These are phyloP conservation scores for Syrrhaptes paradoxus DNA, from an alignment of 2,113 vertebrate genomes.

Conservation along the genomic window DNA sequence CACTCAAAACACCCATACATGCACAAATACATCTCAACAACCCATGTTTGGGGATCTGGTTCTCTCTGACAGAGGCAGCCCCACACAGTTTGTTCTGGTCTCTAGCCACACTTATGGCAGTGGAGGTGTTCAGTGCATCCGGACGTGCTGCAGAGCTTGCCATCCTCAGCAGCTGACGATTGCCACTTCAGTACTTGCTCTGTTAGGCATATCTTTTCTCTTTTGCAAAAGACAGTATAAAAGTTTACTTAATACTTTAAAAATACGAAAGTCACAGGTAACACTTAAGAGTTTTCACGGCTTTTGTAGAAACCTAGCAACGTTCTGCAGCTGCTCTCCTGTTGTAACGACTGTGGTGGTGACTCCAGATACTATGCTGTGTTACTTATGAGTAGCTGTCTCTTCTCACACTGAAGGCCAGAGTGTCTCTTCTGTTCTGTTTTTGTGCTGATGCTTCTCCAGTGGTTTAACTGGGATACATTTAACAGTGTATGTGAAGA, in stretches of 20 bases:
- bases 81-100: not conserved
- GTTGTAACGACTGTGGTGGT: not conserved
- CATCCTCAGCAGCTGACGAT: not conserved
- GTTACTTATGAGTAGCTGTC: not conserved
- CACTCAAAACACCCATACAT: accelerated
- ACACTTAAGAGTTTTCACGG: not conserved
- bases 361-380: not conserved
- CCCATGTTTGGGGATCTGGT: not conserved
- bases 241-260: not conserved
- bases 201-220: not conserved
- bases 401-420: not conserved
- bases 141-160: not conserved
- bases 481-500: not conserved
- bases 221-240: not conserved
- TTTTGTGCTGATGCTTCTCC: not conserved
- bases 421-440: not conserved
- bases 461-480: not conserved
- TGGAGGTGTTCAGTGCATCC: accelerated
- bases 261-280: not conserved
- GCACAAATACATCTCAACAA: not conserved
- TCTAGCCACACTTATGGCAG: not conserved
- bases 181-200: not conserved
- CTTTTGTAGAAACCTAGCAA: not conserved
- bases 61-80: not conserved
- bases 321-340: not conserved